A percentile compares a stretch with the other conserved stretches of the same genome.
These are phyloP conservation scores for Sebastes umbrosus DNA, from an alignment of 2,797 vertebrate species.

Conservation along the genomic window DNA sequence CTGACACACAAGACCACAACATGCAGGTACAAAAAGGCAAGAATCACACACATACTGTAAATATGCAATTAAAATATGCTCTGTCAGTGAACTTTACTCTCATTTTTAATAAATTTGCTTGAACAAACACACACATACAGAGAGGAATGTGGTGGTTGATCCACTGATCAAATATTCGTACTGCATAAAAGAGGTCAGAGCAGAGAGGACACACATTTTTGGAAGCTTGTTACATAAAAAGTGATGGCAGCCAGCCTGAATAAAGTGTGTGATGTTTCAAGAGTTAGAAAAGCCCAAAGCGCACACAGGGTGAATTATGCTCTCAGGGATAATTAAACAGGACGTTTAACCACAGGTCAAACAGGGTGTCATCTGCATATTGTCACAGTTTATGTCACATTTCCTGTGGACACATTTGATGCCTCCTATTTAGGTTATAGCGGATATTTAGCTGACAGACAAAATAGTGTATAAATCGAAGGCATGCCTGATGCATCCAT, in stretches of 20 bases:
- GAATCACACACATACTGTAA: background rate
- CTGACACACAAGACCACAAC: background rate
- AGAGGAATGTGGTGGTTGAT: background rate
- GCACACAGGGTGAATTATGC: background rate
- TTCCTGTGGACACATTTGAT: background rate
- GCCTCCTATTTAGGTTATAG: background rate
- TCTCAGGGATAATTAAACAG: background rate
- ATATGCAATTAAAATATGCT: background rate
- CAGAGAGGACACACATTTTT: constrained; percentile 1
- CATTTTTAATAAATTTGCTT: background rate
- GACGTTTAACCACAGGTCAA: background rate
- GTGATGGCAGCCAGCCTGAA: background rate
- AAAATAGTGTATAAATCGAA: background rate
- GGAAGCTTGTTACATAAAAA: constrained; percentile 3
- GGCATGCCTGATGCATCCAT: background rate
- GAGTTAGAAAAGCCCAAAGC: background rate
- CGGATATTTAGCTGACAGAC: background rate
- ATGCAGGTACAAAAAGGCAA: background rate
- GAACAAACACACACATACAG: background rate
- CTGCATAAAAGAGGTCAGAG: background rate
- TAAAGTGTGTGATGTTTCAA: background rate
- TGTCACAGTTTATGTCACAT: background rate
- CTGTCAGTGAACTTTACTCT: background rate
- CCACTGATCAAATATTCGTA: constrained; percentile 6
- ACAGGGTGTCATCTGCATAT: background rate